Conservation (phyloP, 2,113 vertebrate species). For the Tretioscincus oriximinensis region DNA sequence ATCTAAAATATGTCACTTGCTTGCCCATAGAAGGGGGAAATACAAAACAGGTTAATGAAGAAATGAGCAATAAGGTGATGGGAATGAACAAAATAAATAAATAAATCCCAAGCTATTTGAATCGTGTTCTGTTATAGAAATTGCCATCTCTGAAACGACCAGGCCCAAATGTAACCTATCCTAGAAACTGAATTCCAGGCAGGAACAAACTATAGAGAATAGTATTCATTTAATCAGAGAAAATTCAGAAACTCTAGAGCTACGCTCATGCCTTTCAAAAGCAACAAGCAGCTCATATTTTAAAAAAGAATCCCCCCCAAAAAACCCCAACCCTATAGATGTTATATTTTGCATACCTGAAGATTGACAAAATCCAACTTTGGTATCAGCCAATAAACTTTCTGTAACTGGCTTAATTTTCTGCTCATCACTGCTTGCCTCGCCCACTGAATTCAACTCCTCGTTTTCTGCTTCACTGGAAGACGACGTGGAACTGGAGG, state of each 20-base stretch:
- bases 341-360: conserved; percentile 83
- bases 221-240: not conserved
- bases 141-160: not conserved
- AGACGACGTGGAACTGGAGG: conserved; percentile 58
- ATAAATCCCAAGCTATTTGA: no score
- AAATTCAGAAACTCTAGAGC: not conserved
- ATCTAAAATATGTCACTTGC: no score
- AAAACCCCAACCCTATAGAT: fast-evolving
- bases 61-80: no score
- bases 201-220: not conserved
- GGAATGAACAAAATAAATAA: no score
- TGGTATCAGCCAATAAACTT: conserved; percentile 72
- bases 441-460: conserved; percentile 73
- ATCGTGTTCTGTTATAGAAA: not conserved
- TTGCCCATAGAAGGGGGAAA: no score
- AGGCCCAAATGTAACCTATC: no score
- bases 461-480: conserved; percentile 74
- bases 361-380: conserved; percentile 86
- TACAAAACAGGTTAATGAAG: no score
- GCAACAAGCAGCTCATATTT: no score
- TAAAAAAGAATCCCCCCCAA: no score
- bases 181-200: not conserved
- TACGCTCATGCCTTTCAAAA: not conserved
- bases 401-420: conserved; percentile 92
- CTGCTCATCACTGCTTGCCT: conserved; percentile 87